Base-by-base conservation (phyloP, 2,113 vertebrate species). In the Tyrannus savana region DNA sequence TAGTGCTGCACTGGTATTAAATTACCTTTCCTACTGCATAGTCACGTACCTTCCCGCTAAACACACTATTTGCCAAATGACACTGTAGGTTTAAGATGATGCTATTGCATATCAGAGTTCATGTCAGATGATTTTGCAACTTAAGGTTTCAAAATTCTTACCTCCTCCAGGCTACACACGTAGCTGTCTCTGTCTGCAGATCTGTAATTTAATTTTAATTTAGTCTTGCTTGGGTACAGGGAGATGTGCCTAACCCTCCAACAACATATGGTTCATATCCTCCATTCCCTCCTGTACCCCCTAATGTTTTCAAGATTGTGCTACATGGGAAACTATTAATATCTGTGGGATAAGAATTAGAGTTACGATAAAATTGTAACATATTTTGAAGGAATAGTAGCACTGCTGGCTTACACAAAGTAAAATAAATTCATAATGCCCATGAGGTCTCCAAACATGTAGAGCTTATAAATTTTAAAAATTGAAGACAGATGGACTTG, bases 251-350 rank as follows among this genome's bases (percentile, higher is more conserved):
- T 84, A 82, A 73, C 42, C 25, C 46, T 91, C 31, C 82, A 76
- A 28, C 37, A 96, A 95, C 93, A 97, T 97, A 95, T 94, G 96
- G 91, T 97, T 97, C 89, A 44, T 97, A 95, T 96, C 93, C 79
- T 94, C 93, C 30, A 14, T 95, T 97, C 95, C 81, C 53, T 86
- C 71, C 82, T 91, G 59, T 93, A 85, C 21, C 56, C 25, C 31
- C 53, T 98, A 98, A 98, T 97, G 94, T 83, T 97, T 98, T 98
- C 98, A 98, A 98, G 97, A 97, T 96, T 96, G 66, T 86, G 91
- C 97, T 97, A 88, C 92, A 82, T 33, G 46, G 93, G 86, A 96
- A 98, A 81, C 94, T 96, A 97, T 97, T 98, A 97, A 96, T 97
- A 96, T 80, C 84, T 96, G 66, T 78, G 71, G 88, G 92, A 97